Percentiles rank a stretch among this genome's conserved stretches.
phyloP scores from a whole-genome alignment of 2,888 invertebrate species.

The Lycia hirtaria region DNA sequence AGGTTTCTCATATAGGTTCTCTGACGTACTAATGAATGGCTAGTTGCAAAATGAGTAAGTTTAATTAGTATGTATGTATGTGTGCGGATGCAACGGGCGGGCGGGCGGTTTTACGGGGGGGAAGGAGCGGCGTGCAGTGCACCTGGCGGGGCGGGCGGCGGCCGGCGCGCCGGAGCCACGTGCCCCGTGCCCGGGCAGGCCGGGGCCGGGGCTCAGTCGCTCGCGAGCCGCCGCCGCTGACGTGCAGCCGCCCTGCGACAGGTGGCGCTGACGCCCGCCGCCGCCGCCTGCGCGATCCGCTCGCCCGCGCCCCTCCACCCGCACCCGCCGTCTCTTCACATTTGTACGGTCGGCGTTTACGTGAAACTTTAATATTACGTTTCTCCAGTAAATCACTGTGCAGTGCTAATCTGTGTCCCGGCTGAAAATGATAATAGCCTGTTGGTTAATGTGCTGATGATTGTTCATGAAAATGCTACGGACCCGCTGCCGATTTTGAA shows the following conservation, averaged over 20 bases:
- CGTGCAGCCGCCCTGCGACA: conserved; percentile 64
- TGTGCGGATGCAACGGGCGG: conserved; percentile 32
- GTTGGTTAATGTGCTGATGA: conserved; percentile 52
- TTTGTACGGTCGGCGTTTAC: conserved; percentile 61
- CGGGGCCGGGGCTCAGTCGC: conserved; percentile 62
- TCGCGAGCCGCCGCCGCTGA: conserved; percentile 57
- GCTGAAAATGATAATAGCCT: conserved; percentile 52
- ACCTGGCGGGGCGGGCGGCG: conserved; percentile 78
- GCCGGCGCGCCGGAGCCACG: conserved; percentile 64
- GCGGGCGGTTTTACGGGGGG: conserved; percentile 41
- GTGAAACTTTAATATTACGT: conserved; percentile 69
- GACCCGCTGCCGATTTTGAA: conserved; percentile 49
- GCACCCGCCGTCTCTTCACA: conserved; percentile 39
- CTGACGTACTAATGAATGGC: background rate
- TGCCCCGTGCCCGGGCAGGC: conserved; percentile 65
- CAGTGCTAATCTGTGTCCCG: conserved; percentile 58
- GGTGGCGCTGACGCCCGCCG: conserved; percentile 23
- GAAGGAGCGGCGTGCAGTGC: conserved; percentile 67
- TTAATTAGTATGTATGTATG: background rate
- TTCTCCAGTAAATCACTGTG: conserved; percentile 62
- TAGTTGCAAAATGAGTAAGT: background rate
- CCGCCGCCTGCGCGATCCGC: conserved; percentile 32
- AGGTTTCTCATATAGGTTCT: background rate
- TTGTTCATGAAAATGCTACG: conserved; percentile 47
- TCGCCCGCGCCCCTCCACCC: conserved; percentile 58